Percentiles rank a stretch among this genome's conserved stretches.
phyloP scores from a whole-genome alignment of 2,888 invertebrate species.

The Lissonota sp. region DNA sequence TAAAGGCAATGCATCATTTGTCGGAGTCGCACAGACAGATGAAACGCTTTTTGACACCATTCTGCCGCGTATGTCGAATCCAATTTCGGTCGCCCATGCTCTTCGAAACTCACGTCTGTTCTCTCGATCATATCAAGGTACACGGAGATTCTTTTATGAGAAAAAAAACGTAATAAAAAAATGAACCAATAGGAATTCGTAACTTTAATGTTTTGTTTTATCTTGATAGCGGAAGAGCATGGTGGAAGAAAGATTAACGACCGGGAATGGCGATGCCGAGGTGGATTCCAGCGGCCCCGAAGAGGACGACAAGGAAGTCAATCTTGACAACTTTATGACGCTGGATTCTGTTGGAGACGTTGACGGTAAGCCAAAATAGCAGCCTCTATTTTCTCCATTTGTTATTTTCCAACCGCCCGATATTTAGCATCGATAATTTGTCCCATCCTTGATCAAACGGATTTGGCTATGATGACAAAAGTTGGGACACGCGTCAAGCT shows the following conservation, averaged over 20 bases:
- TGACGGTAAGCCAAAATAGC: constrained; percentile 86
- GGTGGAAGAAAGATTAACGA: constrained; percentile 80
- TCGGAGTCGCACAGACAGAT: constrained; percentile 93
- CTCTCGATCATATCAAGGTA: constrained; percentile 92
- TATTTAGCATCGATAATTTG: neutral
- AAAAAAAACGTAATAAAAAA: too few species aligned
- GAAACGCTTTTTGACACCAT: constrained; percentile 93
- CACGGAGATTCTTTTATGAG: too few species aligned
- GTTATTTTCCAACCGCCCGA: neutral
- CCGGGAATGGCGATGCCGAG: constrained; percentile 85
- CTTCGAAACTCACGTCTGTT: constrained; percentile 93
- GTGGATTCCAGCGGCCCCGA: constrained; percentile 87
- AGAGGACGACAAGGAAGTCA: constrained; percentile 89
- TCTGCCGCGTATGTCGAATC: constrained; percentile 91
- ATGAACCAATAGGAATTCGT: neutral
- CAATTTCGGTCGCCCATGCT: constrained; percentile 94
- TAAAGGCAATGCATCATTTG: constrained; percentile 91
- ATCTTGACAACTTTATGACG: constrained; percentile 94
- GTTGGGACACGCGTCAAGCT: too few species aligned
- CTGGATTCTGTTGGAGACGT: constrained; percentile 95
- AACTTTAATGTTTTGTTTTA: constrained; percentile 42
- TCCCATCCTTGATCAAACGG: too few species aligned
- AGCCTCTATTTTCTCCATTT: constrained; percentile 57
- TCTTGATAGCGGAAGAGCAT: constrained; percentile 86
- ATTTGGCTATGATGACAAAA: too few species aligned